Evolutionary conservation across 2,113 vertebrate species (phyloP).

Genomic region (Vulpes ferrilata): DNA sequence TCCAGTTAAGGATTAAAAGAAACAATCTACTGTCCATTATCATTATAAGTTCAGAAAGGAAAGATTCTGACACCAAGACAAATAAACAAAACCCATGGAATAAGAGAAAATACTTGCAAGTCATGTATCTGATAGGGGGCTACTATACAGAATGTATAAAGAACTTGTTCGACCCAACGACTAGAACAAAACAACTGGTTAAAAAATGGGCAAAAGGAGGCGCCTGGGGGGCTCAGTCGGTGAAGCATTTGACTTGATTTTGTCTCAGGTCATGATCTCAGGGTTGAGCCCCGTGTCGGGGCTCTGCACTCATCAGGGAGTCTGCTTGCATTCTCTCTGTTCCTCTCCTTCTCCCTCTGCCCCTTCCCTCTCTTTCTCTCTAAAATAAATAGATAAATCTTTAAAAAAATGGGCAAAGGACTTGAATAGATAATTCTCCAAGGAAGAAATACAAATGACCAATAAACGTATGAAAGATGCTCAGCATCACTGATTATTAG

Average conservation of each 20-base stretch:
- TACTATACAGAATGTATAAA: not conserved
- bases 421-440: not conserved
- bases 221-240: not conserved
- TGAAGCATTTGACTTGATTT: not conserved
- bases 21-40: not conserved
- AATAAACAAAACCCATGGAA: not conserved
- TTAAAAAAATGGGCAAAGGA: not conserved
- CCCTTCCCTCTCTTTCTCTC: not conserved
- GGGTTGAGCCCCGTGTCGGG: not conserved
- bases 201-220: not conserved
- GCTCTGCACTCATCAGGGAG: not conserved
- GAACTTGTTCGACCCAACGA: not conserved
- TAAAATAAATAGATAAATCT: not conserved
- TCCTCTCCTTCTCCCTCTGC: not conserved
- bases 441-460: not conserved
- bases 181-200: not conserved
- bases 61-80: conserved; percentile 6
- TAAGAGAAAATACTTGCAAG: conserved; percentile 16
- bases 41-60: not conserved
- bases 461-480: not conserved
- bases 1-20: not conserved
- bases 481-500: not conserved
- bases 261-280: not conserved
- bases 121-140: not conserved
- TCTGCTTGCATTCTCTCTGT: not conserved